phyloP scores from a whole-genome alignment of 2,113 vertebrate species.

The Mus musculus region DNA sequence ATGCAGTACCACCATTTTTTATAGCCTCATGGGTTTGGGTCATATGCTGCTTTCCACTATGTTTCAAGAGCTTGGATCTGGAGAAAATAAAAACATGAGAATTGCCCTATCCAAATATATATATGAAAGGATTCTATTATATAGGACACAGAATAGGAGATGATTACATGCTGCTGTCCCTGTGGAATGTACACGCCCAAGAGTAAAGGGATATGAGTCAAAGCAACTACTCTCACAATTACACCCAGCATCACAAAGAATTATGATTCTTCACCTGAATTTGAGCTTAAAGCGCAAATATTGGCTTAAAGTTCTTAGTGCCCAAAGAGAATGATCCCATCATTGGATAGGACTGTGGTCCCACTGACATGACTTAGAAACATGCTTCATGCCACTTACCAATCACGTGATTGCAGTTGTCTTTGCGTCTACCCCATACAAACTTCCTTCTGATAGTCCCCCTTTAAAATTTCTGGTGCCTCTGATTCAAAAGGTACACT shows the following conservation, averaged over 20 bases:
- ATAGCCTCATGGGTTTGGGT: not conserved
- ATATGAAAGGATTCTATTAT: not conserved
- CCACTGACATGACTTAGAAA: not conserved
- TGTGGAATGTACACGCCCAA: not conserved
- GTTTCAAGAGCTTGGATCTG: not conserved
- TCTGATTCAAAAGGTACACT: not conserved
- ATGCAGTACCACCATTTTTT: not conserved
- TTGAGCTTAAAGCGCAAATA: not conserved
- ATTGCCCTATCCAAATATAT: not conserved
- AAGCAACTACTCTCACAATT: not conserved
- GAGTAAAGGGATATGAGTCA: not conserved
- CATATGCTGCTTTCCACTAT: not conserved
- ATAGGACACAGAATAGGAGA: not conserved
- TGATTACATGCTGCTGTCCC: not conserved
- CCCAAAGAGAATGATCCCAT: not conserved
- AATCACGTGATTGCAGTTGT: not conserved
- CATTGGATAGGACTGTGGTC: not conserved
- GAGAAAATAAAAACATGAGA: conserved; percentile 13
- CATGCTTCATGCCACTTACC: not conserved
- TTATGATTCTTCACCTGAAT: not conserved
- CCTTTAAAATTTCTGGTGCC: not conserved
- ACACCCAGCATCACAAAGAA: not conserved
- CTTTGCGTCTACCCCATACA: not conserved
- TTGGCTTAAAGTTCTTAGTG: not conserved
- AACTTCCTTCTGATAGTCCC: not conserved